These are phyloP conservation scores for Pongo abelii DNA, from an alignment of 2,113 vertebrate genomes.

Conservation along the genomic window DNA sequence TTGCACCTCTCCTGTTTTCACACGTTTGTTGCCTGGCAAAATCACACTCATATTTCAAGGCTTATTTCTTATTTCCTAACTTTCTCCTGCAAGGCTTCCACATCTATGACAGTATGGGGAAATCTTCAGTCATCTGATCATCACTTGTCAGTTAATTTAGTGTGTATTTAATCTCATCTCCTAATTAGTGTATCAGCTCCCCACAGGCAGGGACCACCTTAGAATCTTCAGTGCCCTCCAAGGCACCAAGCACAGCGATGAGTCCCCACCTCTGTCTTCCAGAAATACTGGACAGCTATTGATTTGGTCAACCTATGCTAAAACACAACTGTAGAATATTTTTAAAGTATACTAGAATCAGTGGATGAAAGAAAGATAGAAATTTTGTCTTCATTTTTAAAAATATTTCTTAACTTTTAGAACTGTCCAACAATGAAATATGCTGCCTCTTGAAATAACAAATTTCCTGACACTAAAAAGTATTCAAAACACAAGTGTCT, in stretches of 20 bases:
- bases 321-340: not conserved
- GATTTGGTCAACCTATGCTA: not conserved
- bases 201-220: not conserved
- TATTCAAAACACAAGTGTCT: conserved; percentile 75
- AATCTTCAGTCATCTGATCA: not conserved
- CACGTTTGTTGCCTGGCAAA: not conserved
- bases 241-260: not conserved
- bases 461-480: conserved; percentile 60
- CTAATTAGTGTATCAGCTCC: not conserved
- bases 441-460: conserved; percentile 60
- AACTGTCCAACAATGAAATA: conserved; percentile 64
- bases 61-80: not conserved
- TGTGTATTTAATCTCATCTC: not conserved
- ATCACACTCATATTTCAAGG: not conserved
- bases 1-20: not conserved
- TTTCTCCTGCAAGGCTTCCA: not conserved
- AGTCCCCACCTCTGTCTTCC: not conserved
- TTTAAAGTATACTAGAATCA: not conserved
- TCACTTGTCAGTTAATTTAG: not conserved
- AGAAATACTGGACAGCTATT: not conserved
- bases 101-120: not conserved
- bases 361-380: not conserved
- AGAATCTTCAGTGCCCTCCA: not conserved
- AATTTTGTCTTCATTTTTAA: not conserved
- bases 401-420: conserved; percentile 41